phyloP scores from a whole-genome alignment of 2,797 vertebrate genomes.

The Acridotheres tristis region DNA sequence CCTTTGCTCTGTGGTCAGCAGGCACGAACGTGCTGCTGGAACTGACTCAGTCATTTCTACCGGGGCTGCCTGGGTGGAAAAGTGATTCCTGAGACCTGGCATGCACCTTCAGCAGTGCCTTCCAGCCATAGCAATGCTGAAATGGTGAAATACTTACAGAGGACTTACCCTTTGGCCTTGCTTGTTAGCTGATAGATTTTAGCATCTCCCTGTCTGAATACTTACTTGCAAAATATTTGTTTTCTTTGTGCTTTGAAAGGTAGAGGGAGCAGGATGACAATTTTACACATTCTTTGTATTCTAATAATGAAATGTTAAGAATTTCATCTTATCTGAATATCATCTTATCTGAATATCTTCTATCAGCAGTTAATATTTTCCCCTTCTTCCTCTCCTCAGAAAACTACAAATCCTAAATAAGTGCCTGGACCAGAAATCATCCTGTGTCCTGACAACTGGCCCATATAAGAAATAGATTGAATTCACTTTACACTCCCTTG shows the following conservation, averaged over 20 bases:
- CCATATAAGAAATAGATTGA: not conserved
- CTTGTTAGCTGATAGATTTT: not conserved
- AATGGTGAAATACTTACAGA: not conserved
- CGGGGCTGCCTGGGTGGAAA: not conserved
- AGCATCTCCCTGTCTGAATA: not conserved
- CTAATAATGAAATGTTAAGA: not conserved
- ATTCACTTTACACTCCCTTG: not conserved
- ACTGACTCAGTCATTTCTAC: accelerated
- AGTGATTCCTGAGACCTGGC: not conserved
- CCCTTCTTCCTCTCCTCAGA: not conserved
- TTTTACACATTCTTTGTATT: not conserved
- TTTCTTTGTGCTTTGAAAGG: not conserved
- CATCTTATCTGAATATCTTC: not conserved
- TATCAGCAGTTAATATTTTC: not conserved
- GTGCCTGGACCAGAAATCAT: not conserved
- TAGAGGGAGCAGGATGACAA: not conserved
- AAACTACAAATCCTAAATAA: not conserved
- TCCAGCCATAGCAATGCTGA: not conserved
- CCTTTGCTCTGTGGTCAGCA: not conserved
- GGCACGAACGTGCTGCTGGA: not conserved
- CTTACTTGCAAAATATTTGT: not conserved
- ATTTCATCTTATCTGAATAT: not conserved
- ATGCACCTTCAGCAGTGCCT: not conserved
- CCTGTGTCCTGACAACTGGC: not conserved
- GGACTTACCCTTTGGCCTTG: not conserved